Conservation (phyloP, 1,140 invertebrate species). For the Sitodiplosis mosellana region DNA sequence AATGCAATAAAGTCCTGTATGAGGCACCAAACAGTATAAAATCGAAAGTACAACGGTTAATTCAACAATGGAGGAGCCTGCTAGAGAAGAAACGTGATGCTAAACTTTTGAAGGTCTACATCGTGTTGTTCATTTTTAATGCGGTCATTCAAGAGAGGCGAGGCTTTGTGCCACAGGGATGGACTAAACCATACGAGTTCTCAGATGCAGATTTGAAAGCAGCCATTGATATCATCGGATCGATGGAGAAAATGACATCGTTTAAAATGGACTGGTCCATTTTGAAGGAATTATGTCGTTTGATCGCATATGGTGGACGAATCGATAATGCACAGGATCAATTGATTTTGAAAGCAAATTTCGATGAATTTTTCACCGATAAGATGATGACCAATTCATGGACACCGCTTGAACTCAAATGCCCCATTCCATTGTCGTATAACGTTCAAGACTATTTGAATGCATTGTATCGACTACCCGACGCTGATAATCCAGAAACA, state of each 20-base stretch:
- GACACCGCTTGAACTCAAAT: constrained; percentile 31
- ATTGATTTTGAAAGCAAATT: constrained; percentile 50
- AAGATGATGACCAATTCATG: constrained; percentile 35
- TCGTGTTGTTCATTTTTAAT: constrained; percentile 32
- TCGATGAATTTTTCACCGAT: constrained; percentile 50
- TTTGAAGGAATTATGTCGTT: constrained; percentile 60
- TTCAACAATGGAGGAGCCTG: constrained; percentile 20
- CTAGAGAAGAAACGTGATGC: constrained; percentile 9
- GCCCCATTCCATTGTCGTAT: constrained; percentile 29
- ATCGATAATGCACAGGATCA: constrained; percentile 68
- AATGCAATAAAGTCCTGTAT: constrained; percentile 59
- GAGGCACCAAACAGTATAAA: constrained; percentile 52
- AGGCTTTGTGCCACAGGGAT: constrained; percentile 63
- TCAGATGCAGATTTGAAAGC: constrained; percentile 65
- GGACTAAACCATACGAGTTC: constrained; percentile 84
- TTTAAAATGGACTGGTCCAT: constrained; percentile 48
- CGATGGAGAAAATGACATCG: constrained; percentile 27
- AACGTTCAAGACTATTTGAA: constrained; percentile 38
- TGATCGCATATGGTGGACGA: constrained; percentile 74
- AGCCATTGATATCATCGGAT: constrained; percentile 50
- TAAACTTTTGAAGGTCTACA: constrained; percentile 19
- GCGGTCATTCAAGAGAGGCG: constrained; percentile 75
- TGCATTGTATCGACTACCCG: constrained; percentile 42
- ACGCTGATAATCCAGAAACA: constrained; percentile 45
- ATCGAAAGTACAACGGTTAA: constrained; percentile 33